phyloP scores from a whole-genome alignment of 2,113 vertebrate species.

The Triplophysa rosa region DNA sequence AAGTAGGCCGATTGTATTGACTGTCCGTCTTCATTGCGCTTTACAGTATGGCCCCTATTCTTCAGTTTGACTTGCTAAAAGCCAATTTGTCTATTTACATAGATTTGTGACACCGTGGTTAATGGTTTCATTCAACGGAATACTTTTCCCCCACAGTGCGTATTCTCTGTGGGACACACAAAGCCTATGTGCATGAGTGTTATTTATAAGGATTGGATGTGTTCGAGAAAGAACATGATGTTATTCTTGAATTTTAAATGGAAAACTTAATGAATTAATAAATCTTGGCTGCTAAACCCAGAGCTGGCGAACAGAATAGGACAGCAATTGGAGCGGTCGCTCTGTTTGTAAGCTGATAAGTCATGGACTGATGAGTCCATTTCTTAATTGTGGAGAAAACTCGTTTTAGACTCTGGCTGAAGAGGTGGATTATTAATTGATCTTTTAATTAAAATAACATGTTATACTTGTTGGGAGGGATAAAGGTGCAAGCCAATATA shows the following conservation, averaged over 20 bases:
- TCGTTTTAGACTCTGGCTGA: conserved; percentile 72
- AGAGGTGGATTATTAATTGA: conserved; percentile 76
- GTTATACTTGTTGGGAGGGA: conserved; percentile 59
- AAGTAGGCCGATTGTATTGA: conserved; percentile 40
- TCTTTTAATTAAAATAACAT: conserved; percentile 72
- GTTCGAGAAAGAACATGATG: conserved; percentile 69
- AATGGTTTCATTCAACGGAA: conserved; percentile 56
- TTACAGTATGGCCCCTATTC: conserved; percentile 37
- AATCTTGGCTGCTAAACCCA: conserved; percentile 71
- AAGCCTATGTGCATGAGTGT: conserved; percentile 58
- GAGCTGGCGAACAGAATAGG: conserved; percentile 66
- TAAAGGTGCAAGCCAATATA: conserved; percentile 64
- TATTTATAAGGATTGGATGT: conserved; percentile 68
- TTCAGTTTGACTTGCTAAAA: conserved; percentile 33
- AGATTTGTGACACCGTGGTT: conserved; percentile 48
- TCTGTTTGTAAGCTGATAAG: conserved; percentile 79
- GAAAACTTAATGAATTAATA: conserved; percentile 79
- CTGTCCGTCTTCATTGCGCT: conserved; percentile 33
- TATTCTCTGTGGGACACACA: conserved; percentile 34
- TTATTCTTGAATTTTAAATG: conserved; percentile 70
- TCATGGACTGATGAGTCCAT: conserved; percentile 79
- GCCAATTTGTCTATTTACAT: conserved; percentile 53
- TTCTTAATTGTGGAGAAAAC: conserved; percentile 76
- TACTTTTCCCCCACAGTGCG: conserved; percentile 26
- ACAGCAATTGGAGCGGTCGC: conserved; percentile 69